Evolutionary conservation across 2,797 vertebrate species (phyloP), one percentile per base, ranked within the genome.

Genomic region (Ptychobarbus kaznakovi): DNA sequence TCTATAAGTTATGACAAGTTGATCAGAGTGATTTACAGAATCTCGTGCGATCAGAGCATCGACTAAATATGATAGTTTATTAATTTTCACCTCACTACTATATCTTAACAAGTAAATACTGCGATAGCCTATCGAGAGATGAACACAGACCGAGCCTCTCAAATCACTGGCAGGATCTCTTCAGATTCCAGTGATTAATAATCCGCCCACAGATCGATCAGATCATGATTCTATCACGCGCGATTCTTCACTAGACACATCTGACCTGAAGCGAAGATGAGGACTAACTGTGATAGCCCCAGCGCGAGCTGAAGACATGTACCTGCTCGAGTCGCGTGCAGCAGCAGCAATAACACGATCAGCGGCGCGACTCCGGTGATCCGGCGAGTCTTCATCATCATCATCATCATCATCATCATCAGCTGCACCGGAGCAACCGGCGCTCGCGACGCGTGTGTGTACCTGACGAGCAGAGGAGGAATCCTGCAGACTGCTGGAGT

Each of bases 261-360:
- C 69, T 44, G 15, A 73, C 28, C 42, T 15, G 25, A 49, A 9
- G 3, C 70, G 0, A 3, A 3, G 9, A 16, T 49, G 25, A 49
- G 46, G 46, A 51, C 8, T 46, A 13, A 16, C 22, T 16, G 0
- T 46, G 0, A 9, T 5, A 1, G 2, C 8, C 4, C 9, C 7
- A 49, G 42, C 1, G 46, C n/a, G 44, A 73, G 4, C 25, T n/a
- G 74, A 5, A n/a, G 20, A 40, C 8, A 2, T 69, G 42, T 81
- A 83, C 81, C 81, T 83, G 81, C 81, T 74, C 40, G 81, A 1
- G 81, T 51, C 70, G 72, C 42, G 56, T 83, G 70, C 81, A 74
- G 56, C 20, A 74, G 53, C 20, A 83, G 32, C 12, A 83, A 16
- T 38, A 74, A n/a, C 16, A 32, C 28, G 5, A 70, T 28, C 68